A percentile compares a stretch with the other conserved stretches of the same genome.
phyloP scores from a whole-genome alignment of 2,797 vertebrate species.

The Acropternis orthonyx region DNA sequence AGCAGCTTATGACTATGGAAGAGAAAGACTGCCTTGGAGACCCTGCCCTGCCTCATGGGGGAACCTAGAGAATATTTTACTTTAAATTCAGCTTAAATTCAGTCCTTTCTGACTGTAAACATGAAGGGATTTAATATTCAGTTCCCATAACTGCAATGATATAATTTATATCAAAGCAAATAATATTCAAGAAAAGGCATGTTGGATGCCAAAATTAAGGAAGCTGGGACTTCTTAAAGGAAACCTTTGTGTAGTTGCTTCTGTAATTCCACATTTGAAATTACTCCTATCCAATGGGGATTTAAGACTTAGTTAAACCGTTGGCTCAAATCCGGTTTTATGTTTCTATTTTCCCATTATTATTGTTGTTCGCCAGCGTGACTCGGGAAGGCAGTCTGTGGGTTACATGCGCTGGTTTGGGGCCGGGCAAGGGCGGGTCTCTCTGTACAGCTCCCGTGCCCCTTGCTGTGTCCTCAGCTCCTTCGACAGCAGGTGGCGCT shows the following conservation, averaged over 20 bases:
- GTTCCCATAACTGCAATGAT: background rate
- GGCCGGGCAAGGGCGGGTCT: fast-evolving
- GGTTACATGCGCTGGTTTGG: fast-evolving
- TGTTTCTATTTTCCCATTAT: background rate
- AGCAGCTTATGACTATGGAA: background rate
- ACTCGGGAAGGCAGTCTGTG: background rate
- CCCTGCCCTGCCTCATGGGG: background rate
- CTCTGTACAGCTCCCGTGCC: fast-evolving
- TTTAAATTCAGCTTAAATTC: background rate
- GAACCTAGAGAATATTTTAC: background rate
- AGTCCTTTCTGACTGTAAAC: background rate
- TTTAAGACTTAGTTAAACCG: background rate
- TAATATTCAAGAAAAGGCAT: background rate
- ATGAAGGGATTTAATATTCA: background rate
- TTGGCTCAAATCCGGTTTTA: background rate
- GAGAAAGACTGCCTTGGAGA: background rate
- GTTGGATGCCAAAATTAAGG: background rate
- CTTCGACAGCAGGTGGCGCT: slow-evolving; percentile 83
- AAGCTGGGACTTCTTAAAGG: background rate
- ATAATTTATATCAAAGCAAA: background rate
- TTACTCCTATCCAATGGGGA: background rate
- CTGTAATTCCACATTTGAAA: background rate
- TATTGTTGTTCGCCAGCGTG: fast-evolving
- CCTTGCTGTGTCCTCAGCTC: slow-evolving; percentile 38
- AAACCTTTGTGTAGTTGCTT: background rate